Conservation (phyloP, 2,888 invertebrate species). For the Spisula solida region DNA sequence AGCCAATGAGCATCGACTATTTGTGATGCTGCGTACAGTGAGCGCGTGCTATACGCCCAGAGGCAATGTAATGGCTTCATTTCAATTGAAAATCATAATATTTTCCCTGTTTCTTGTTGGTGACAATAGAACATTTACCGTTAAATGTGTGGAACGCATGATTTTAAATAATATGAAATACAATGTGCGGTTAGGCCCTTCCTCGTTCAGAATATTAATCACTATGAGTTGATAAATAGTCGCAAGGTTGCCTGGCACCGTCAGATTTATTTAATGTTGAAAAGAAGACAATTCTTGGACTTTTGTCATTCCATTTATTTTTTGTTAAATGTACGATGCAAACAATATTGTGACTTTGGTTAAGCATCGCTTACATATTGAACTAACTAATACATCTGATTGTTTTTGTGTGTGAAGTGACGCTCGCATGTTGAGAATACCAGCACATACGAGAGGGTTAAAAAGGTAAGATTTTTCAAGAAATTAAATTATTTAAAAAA, state of each 20-base stretch:
- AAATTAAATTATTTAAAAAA: not conserved
- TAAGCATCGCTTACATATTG: not conserved
- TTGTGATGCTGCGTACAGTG: conserved; percentile 56
- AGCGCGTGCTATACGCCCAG: conserved; percentile 56
- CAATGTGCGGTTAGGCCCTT: conserved; percentile 50
- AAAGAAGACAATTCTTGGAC: conserved; percentile 21
- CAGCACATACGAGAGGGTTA: conserved; percentile 30
- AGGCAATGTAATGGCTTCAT: conserved; percentile 62
- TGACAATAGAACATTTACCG: conserved; percentile 71
- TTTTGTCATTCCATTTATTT: not conserved
- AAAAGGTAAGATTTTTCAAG: conserved; percentile 37
- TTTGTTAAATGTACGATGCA: not conserved
- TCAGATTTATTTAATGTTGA: conserved; percentile 23
- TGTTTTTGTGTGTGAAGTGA: not conserved
- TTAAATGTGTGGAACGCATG: conserved; percentile 64
- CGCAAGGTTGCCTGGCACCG: not conserved
- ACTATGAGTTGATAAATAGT: conserved; percentile 51
- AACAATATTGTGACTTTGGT: not conserved
- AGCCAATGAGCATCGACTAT: conserved; percentile 58
- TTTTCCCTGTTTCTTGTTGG: conserved; percentile 66
- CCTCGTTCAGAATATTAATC: conserved; percentile 59
- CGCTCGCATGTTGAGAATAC: conserved; percentile 56
- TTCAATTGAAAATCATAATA: conserved; percentile 73
- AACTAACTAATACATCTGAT: not conserved
- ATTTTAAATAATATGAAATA: conserved; percentile 65